Percentiles rank a stretch among this genome's conserved stretches.
Conservation (phyloP, 2,113 vertebrate genomes). For the Bos taurus region DNA sequence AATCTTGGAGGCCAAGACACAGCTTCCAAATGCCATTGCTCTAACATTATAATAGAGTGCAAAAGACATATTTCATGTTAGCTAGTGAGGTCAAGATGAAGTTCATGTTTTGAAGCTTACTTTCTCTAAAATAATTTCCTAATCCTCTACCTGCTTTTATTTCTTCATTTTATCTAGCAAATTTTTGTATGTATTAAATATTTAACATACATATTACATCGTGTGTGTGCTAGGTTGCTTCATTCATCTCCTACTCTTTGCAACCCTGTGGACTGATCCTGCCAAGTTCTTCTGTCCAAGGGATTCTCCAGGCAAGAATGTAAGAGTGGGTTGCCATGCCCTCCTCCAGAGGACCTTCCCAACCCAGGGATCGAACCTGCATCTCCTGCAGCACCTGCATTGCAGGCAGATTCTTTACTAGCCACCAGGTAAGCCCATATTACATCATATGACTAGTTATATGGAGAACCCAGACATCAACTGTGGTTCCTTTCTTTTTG, state of each 20-base stretch:
- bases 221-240: neutral
- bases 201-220: neutral
- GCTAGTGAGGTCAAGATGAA: neutral
- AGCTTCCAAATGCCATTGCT: neutral
- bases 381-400: neutral
- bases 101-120: neutral
- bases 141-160: neutral
- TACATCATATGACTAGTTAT: neutral
- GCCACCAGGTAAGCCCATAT: neutral
- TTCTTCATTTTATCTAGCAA: neutral
- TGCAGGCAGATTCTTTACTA: neutral
- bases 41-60: neutral
- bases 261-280: neutral
- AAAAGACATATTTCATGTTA: neutral
- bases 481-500: neutral
- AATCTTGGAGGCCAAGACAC: neutral
- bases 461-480: neutral
- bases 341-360: neutral
- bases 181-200: neutral
- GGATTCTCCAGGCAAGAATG: neutral
- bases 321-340: neutral
- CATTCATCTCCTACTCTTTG: neutral
- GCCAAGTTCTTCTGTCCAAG: neutral
- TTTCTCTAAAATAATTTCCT: neutral
- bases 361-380: rapidly evolving